Evolutionary conservation across 1,140 invertebrate genomes (phyloP), one percentile per base, ranked within the genome.

Genomic region (Zophobas morio): DNA sequence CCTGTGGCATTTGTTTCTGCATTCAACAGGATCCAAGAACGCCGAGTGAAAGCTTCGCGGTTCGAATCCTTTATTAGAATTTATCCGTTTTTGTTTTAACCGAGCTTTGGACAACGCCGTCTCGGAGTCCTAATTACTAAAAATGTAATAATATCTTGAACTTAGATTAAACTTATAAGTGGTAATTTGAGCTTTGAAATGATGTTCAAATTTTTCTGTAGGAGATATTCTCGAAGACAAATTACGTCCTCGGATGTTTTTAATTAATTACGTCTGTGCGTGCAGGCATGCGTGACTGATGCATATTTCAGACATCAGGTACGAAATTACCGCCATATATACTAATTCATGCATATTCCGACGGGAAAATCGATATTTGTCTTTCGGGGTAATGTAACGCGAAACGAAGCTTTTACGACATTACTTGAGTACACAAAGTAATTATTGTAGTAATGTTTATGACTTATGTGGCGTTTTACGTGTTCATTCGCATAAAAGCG

Each of bases 341-440:
- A 66, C 60, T 66, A 42, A 66, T 66, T 66, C 60, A 66, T 66
- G 60, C 60, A 66, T 66, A 66, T 66, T 66, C 60, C 33, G 60
- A 66, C 60, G 20, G n/a, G 60, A 66, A 66, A 66, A 66, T 66
- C 60, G 42, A 66, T 66, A 66, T 66, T 66, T 42, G 60, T 66
- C 60, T 66, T 66, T 66, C n/a, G 37, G 40, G 42, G 60, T 20
- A 66, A 37, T 66, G 42, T 51, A 51, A 51, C 2, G 20, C 8
- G 42, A 36, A 6, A 39, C 39, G 60, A 42, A 66, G 37, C 39
- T 66, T 66, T 66, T 60, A 60, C 56, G 20, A 57, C 54, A 40
- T 37, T 37, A 66, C 37, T 66, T 60, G 36, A 8, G 56, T 35
- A 60, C 35, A 60, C 56, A 60, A 6, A 20, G 20, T 20, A 20